phyloP scores from a whole-genome alignment of 2,113 vertebrate species.

The Ptilonorhynchus violaceus region DNA sequence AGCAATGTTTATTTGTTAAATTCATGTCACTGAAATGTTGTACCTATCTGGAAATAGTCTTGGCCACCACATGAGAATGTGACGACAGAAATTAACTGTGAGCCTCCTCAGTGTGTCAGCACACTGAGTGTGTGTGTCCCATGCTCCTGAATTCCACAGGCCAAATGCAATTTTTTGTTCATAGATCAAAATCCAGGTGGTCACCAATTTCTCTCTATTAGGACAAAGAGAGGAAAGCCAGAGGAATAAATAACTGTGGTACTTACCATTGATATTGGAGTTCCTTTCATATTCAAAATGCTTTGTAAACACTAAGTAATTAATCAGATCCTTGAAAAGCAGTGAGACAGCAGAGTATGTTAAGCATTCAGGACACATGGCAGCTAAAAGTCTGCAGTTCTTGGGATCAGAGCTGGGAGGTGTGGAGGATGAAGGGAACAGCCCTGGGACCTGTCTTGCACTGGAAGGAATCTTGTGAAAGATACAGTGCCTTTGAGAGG shows the following conservation, averaged over 20 bases:
- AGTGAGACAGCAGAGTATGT: neutral
- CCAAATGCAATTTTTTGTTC: neutral
- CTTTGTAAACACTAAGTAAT: neutral
- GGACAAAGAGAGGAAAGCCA: neutral
- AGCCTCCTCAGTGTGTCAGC: neutral
- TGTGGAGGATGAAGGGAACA: neutral
- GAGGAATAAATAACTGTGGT: neutral
- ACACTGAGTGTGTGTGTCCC: rapidly evolving
- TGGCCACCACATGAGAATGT: neutral
- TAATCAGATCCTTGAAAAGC: neutral
- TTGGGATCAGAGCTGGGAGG: neutral
- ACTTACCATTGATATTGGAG: neutral
- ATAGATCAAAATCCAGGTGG: neutral
- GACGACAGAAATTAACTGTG: neutral
- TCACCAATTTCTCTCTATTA: neutral
- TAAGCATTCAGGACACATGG: neutral
- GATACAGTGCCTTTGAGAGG: rapidly evolving
- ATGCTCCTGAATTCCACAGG: neutral
- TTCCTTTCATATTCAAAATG: neutral
- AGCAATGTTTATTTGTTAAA: neutral
- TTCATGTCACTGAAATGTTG: neutral
- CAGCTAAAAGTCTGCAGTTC: neutral
- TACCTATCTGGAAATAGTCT: neutral
- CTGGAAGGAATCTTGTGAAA: neutral
- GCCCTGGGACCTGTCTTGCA: neutral